Evolutionary conservation across 2,797 vertebrate genomes (phyloP).

Genomic region (Pempheris klunzingeri): DNA sequence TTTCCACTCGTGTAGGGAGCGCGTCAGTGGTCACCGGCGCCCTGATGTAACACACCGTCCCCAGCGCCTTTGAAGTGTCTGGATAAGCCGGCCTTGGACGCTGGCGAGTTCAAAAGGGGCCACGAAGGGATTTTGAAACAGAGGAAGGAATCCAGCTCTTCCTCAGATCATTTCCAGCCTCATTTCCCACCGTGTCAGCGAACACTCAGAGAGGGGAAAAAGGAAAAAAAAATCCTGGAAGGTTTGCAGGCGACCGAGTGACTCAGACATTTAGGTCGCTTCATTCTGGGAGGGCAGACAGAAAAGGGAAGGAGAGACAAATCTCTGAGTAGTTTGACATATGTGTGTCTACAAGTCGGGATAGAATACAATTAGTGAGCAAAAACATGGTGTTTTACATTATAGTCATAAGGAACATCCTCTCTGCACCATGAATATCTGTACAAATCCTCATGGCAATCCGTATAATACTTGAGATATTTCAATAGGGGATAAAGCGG

Average conservation of each 20-base stretch:
- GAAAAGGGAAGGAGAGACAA: not conserved
- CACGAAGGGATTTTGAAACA: slow-evolving; percentile 63
- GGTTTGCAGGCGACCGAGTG: slow-evolving; percentile 27
- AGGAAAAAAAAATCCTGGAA: slow-evolving; percentile 30
- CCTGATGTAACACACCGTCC: slow-evolving; percentile 54
- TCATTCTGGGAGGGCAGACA: slow-evolving; percentile 13
- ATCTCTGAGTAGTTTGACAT: not conserved
- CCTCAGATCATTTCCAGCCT: slow-evolving; percentile 71
- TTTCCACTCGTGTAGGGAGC: slow-evolving; percentile 57
- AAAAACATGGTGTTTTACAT: not conserved
- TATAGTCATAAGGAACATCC: not conserved
- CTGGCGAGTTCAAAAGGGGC: slow-evolving; percentile 59
- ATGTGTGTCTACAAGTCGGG: slow-evolving; percentile 2
- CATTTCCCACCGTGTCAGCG: slow-evolving; percentile 60
- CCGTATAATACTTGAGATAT: not conserved
- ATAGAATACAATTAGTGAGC: not conserved
- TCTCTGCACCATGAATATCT: not conserved
- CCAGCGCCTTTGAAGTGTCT: slow-evolving; percentile 73
- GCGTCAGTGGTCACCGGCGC: slow-evolving; percentile 53
- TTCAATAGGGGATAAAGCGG: not conserved
- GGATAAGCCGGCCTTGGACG: slow-evolving; percentile 63
- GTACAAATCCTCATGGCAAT: not conserved
- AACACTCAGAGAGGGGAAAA: slow-evolving; percentile 1
- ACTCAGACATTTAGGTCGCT: slow-evolving; percentile 34
- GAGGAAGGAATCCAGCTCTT: slow-evolving; percentile 56